Base-by-base conservation (phyloP, 2,113 vertebrate genomes). In the Mormoops blainvillei region DNA sequence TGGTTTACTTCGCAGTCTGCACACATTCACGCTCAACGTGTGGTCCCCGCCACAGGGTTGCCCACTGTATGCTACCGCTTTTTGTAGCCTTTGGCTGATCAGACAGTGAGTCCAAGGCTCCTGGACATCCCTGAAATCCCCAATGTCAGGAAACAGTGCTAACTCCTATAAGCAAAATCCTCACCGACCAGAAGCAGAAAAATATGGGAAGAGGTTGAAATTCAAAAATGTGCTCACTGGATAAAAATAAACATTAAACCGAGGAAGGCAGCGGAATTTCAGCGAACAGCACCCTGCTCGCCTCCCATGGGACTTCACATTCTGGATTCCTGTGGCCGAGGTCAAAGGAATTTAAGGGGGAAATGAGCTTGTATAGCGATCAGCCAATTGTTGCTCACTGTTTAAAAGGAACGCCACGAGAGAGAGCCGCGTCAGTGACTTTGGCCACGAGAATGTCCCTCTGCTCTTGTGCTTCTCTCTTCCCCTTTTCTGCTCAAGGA, bases 11-110 rank as follows among this genome's bases (percentile, higher is more conserved):
- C 96, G 0, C 22, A 94, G 91, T 88, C 77, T 92, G 0, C 15
- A 81, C 81, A 73, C 36, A 74, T 1, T 56, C 9, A 3, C 8
- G 2, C 33, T 89, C 26, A 24, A 15, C 10, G 18, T n/a, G 13
- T 1, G 3, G 0, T 18, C 45, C 33, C 48, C 52, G 43, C 13
- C 0, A 12, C n/a, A 61, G 38, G 20, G 36, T n/a, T 18, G 16
- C 1, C n/a, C n/a, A n/a, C n/a, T n/a, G n/a, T n/a, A n/a, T n/a
- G n/a, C n/a, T n/a, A 67, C 58, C 87, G 74, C 6, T 70, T 94
- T 96, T 70, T 80, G 88, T 68, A 87, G 20, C 77, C 82, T 95
- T 95, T 78, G 48, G 33, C 88, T 94, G 41, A 9, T 77, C 41
- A 78, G 48, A 71, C 38, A 41, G 93, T 4, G 1, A 0, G 48